Percentiles rank a stretch among this genome's conserved stretches.
Conservation (phyloP, 2,113 vertebrate species). For the Andinoacara biseriatus region DNA sequence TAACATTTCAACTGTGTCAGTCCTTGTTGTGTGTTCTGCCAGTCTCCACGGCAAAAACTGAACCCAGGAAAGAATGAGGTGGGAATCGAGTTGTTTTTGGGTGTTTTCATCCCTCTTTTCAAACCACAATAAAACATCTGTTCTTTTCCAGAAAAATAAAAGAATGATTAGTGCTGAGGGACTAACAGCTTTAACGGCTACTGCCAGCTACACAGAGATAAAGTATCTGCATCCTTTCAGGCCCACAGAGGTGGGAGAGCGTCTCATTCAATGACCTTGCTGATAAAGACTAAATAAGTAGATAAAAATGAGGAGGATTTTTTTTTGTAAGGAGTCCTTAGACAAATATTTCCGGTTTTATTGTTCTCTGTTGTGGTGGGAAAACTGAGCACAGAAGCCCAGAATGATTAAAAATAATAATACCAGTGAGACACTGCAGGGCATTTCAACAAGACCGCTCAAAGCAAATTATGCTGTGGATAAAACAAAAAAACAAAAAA, state of each 20-base stretch:
- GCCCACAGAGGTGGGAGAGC: conserved; percentile 18
- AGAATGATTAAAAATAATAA: conserved; percentile 6
- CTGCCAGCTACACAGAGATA: neutral
- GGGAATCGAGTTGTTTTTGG: conserved; percentile 22
- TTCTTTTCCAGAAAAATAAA: conserved; percentile 35
- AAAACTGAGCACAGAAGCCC: conserved; percentile 28
- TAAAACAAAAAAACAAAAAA: neutral
- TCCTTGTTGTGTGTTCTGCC: conserved; percentile 46
- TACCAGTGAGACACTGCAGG: neutral
- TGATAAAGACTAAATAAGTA: conserved; percentile 32
- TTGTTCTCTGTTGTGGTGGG: conserved; percentile 26
- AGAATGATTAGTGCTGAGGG: conserved; percentile 20
- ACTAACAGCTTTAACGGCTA: conserved; percentile 14
- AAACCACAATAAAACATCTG: conserved; percentile 49
- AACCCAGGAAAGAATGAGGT: conserved; percentile 53
- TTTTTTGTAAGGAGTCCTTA: neutral
- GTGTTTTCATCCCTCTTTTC: neutral
- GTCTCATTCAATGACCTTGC: conserved; percentile 35
- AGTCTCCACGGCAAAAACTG: conserved; percentile 59
- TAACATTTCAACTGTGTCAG: conserved; percentile 53
- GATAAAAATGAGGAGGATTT: conserved; percentile 28
- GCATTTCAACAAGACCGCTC: neutral
- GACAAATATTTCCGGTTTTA: conserved; percentile 33
- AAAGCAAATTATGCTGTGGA: conserved; percentile 8
- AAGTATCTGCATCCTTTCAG: conserved; percentile 17